phyloP scores from a whole-genome alignment of 2,888 invertebrate species.

The Tillus elongatus region DNA sequence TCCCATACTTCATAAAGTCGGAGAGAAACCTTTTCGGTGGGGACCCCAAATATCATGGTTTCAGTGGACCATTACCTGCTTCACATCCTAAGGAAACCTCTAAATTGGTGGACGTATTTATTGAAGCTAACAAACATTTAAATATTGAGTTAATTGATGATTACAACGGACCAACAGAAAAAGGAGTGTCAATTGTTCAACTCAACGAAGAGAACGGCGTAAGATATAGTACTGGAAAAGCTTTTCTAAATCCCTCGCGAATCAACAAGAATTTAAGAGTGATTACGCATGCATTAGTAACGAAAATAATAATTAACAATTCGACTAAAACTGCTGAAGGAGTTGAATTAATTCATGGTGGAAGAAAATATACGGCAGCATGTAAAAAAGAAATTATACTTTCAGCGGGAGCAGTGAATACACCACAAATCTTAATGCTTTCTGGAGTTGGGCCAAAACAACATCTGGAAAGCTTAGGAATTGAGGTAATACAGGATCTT shows the following conservation, averaged over 20 bases:
- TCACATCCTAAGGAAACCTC: constrained; percentile 71
- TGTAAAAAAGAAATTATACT: constrained; percentile 55
- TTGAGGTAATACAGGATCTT: constrained; percentile 41
- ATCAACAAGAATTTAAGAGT: constrained; percentile 50
- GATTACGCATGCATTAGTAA: constrained; percentile 48
- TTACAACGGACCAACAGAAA: constrained; percentile 51
- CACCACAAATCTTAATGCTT: constrained; percentile 59
- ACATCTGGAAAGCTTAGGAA: constrained; percentile 42
- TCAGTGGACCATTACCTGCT: constrained; percentile 60
- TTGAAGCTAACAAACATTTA: constrained; percentile 51
- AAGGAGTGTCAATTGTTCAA: constrained; percentile 20
- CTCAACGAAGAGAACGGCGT: constrained; percentile 17
- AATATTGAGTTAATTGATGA: constrained; percentile 50
- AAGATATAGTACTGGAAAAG: constrained; percentile 49
- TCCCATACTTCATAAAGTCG: constrained; percentile 42
- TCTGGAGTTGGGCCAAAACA: constrained; percentile 54
- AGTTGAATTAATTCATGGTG: constrained; percentile 38
- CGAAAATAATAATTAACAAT: constrained; percentile 45
- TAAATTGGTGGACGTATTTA: constrained; percentile 53
- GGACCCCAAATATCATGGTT: constrained; percentile 53
- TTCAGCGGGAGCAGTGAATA: constrained; percentile 56
- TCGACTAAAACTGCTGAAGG: constrained; percentile 40
- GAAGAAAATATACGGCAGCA: constrained; percentile 25
- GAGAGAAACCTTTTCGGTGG: constrained; percentile 59
- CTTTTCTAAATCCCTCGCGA: constrained; percentile 50